Percentiles rank a stretch among this genome's conserved stretches.
phyloP scores from a whole-genome alignment of 2,113 vertebrate genomes.

The Perccottus glenii region DNA sequence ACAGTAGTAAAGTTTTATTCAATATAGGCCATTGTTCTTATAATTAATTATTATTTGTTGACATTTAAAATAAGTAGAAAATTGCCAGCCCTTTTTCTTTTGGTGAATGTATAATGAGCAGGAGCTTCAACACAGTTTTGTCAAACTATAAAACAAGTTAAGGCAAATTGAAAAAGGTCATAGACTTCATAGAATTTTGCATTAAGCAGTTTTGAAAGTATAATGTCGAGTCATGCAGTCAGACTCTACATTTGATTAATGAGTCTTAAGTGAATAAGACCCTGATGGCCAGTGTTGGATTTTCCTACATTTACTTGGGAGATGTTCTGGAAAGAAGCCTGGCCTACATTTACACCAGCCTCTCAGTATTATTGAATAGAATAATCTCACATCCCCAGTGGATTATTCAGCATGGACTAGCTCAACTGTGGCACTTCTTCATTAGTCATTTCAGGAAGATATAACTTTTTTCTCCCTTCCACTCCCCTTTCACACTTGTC shows the following conservation, averaged over 20 bases:
- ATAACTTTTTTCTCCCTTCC: not conserved
- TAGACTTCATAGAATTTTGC: not conserved
- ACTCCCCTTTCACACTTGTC: constrained; percentile 26
- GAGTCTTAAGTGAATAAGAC: not conserved
- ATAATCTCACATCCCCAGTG: constrained; percentile 62
- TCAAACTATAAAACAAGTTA: not conserved
- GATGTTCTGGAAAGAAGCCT: constrained; percentile 46
- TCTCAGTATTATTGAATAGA: constrained; percentile 55
- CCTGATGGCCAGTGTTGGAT: constrained; percentile 15
- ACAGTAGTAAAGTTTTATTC: too few relatives aligned
- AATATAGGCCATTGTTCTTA: too few relatives aligned
- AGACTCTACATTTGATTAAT: constrained; percentile 3
- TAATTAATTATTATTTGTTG: too few relatives aligned
- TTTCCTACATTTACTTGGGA: constrained; percentile 24
- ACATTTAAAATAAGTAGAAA: not conserved
- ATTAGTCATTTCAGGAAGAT: constrained; percentile 44
- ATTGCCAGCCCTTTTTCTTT: not conserved
- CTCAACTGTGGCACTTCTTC: constrained; percentile 41
- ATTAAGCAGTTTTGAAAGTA: not conserved
- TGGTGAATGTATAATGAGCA: not conserved
- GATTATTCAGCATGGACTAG: constrained; percentile 52
- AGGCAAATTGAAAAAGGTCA: not conserved
- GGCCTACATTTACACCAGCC: constrained; percentile 57
- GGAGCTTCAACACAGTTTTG: not conserved
- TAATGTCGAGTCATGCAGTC: constrained; percentile 5